Conservation (phyloP, 2,113 vertebrate species). For the human region DNA sequence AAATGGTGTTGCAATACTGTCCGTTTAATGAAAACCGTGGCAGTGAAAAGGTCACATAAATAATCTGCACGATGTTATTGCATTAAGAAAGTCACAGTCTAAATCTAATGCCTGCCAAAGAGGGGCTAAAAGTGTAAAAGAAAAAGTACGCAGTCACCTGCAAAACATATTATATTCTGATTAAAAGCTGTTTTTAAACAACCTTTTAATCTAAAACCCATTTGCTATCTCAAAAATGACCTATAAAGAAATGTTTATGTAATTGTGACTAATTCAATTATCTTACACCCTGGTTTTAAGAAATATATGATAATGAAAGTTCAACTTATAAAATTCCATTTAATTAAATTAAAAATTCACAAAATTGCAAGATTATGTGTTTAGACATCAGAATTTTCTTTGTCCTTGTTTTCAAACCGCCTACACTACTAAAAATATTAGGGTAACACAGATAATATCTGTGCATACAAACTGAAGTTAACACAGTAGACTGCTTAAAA, state of each 20-base stretch:
- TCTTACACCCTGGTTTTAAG: neutral
- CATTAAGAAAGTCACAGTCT: neutral
- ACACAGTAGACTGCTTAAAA: neutral
- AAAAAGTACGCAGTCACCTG: neutral
- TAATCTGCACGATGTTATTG: neutral
- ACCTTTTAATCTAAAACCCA: neutral
- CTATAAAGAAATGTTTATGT: neutral
- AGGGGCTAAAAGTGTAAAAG: neutral
- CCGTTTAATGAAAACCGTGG: conserved; percentile 59
- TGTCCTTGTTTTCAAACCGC: neutral
- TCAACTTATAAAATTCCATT: conserved; percentile 35
- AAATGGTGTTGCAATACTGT: conserved; percentile 55
- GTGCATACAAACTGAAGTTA: neutral
- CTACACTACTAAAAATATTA: neutral
- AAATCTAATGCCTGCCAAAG: neutral
- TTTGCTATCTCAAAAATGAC: neutral
- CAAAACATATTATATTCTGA: neutral
- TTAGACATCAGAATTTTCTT: neutral
- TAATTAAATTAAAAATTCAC: conserved; percentile 7
- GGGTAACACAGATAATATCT: neutral
- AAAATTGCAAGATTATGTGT: conserved; percentile 1
- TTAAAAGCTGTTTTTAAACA: conserved; percentile 36
- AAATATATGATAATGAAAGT: neutral
- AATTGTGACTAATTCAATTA: neutral
- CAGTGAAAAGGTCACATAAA: conserved; percentile 62